A percentile compares a stretch with the other conserved stretches of the same genome.
Evolutionary conservation across 1,140 invertebrate genomes (phyloP).

Genomic region (Achatina immaculata): DNA sequence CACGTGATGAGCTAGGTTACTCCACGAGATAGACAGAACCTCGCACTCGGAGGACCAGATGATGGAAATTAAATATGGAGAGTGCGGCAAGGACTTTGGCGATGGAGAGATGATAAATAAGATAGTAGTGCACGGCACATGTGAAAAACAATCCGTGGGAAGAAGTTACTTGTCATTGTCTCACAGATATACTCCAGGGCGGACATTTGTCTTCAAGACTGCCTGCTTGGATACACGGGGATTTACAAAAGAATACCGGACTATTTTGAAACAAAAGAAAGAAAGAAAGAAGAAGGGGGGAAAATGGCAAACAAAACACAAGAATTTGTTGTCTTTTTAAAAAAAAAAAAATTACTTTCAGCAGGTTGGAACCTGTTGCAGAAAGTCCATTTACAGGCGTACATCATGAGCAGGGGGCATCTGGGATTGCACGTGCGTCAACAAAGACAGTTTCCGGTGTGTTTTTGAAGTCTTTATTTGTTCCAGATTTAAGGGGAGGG

Average conservation of each 20-base stretch:
- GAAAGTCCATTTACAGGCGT: neutral
- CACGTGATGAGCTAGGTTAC: neutral
- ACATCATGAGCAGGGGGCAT: neutral
- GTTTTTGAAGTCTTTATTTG: too few relatives aligned
- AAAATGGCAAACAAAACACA: too few relatives aligned
- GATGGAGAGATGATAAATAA: neutral
- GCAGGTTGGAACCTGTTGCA: neutral
- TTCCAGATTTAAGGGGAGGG: too few relatives aligned
- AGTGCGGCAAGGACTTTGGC: neutral
- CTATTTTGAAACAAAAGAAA: neutral
- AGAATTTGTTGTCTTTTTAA: neutral
- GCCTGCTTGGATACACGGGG: neutral
- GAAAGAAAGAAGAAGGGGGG: neutral
- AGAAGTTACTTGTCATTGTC: neutral
- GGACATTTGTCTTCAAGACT: neutral
- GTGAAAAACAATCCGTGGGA: constrained; percentile 6
- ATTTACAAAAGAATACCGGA: neutral
- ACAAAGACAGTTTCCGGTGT: neutral
- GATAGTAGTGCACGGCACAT: neutral
- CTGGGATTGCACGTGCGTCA: neutral
- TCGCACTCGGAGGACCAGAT: neutral
- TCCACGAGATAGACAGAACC: neutral
- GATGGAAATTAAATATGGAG: neutral
- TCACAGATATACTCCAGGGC: neutral
- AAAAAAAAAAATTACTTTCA: too few relatives aligned